Evolutionary conservation across 2,888 invertebrate genomes (phyloP), one percentile per base, ranked within the genome.

Genomic region (Aphodius sticticus): DNA sequence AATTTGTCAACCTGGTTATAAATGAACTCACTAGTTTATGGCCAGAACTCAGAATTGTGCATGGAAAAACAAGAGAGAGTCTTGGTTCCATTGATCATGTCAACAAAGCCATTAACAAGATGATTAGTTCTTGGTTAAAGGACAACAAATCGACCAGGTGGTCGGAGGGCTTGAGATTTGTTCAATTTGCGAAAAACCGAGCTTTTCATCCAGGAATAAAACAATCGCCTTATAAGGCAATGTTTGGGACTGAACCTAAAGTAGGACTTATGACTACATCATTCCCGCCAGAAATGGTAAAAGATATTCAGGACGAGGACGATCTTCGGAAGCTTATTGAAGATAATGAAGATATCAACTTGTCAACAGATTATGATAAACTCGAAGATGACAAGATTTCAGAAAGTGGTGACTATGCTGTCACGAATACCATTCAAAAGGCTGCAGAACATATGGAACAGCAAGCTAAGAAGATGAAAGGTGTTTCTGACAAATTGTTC

Each of bases 1-100:
- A 77, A 69, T 35, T 26, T 35, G 77, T 37, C 70, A 77, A 77
- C 37, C 16, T 14, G 1, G 15, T 69, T 69, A 69, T 69, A 69
- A 69, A 15, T 69, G 69, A 69, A 69, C 85, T 88, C 81, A 79
- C 85, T n/a, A 69, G 15, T 69, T n/a, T 69, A n/a, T 69, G 69
- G 69, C 15, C 14, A 69, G 79, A 85, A 36, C 86, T 80, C 81
- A 87, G 86, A 84, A 86, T 87, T 71, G 84, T 86, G 16, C 85
- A 87, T 78, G 85, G 86, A 16, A 85, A 87, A 82, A 85, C 86
- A 12, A 76, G 76, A 71, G 85, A 86, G 80, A 80, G 79, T 26
- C 86, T 86, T 80, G 86, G 86, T 4, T 83, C 82, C 74, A 85
- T 87, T 26, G 84, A 16, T 15, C 35, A 36, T 75, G 9, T 36